Evolutionary conservation across 2,797 vertebrate genomes (phyloP).

Genomic region (Alexandromys oeconomus): DNA sequence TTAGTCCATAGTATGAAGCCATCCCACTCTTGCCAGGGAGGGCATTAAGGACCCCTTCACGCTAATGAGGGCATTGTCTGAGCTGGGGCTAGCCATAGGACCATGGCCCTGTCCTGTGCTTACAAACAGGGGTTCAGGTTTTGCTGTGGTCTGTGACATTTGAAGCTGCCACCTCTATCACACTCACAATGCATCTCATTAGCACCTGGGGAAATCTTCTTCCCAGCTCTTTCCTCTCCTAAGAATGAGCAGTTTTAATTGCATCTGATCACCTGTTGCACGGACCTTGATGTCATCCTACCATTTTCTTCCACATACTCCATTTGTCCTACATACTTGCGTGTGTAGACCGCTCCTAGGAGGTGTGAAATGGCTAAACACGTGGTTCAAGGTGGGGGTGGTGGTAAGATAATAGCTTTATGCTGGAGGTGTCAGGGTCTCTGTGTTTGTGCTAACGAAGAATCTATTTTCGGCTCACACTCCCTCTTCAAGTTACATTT

Average conservation of each 20-base stretch:
- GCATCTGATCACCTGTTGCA: background rate
- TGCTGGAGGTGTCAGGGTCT: background rate
- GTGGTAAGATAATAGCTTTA: background rate
- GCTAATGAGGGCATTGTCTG: background rate
- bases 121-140: background rate
- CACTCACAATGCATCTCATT: slow-evolving; percentile 20
- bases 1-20: background rate
- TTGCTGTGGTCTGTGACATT: slow-evolving; percentile 4
- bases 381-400: fast-evolving
- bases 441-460: background rate
- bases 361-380: background rate
- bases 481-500: slow-evolving; percentile 34
- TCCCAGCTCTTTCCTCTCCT: background rate
- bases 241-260: slow-evolving; percentile 60
- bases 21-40: background rate
- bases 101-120: background rate
- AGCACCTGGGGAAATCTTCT: background rate
- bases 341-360: background rate
- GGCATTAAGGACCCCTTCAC: background rate
- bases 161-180: background rate
- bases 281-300: slow-evolving; percentile 24
- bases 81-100: background rate
- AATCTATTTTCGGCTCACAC: slow-evolving; percentile 53
- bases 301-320: slow-evolving; percentile 16
- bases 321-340: background rate